A percentile compares a stretch with the other conserved stretches of the same genome.
Conservation (phyloP, 2,113 vertebrate genomes). For the Sander lucioperca region DNA sequence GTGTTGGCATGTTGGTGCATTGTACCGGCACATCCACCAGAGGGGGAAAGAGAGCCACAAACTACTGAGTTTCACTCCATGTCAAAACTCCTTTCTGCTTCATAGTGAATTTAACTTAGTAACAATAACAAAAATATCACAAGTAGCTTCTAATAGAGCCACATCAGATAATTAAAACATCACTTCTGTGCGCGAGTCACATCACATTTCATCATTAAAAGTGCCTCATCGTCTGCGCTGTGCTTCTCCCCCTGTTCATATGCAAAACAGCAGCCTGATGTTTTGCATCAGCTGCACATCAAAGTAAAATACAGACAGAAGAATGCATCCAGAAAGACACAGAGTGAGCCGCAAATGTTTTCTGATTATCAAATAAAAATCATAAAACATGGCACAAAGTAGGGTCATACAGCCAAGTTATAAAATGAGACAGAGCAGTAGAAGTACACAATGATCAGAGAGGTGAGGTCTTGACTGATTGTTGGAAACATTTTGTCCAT, state of each 20-base stretch:
- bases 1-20: conserved; percentile 42
- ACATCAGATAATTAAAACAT: conserved; percentile 25
- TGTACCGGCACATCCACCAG: conserved; percentile 66
- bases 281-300: conserved; percentile 67
- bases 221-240: conserved; percentile 13
- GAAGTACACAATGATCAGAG: conserved; percentile 24
- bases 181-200: not conserved
- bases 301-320: conserved; percentile 42
- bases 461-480: conserved; percentile 13
- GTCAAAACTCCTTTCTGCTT: conserved; percentile 1
- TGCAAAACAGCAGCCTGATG: conserved; percentile 66
- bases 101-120: not conserved
- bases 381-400: not conserved
- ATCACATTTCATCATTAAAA: conserved; percentile 57
- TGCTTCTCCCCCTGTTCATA: conserved; percentile 34
- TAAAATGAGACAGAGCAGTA: not conserved
- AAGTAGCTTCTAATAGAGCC: conserved; percentile 23
- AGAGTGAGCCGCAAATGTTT: not conserved
- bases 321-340: not conserved
- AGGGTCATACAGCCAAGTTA: not conserved
- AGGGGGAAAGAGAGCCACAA: conserved; percentile 51
- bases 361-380: conserved; percentile 5
- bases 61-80: not conserved
- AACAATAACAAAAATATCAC: not conserved
- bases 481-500: conserved; percentile 12